phyloP scores from a whole-genome alignment of 2,113 vertebrate genomes.

The Labeo rohita region DNA sequence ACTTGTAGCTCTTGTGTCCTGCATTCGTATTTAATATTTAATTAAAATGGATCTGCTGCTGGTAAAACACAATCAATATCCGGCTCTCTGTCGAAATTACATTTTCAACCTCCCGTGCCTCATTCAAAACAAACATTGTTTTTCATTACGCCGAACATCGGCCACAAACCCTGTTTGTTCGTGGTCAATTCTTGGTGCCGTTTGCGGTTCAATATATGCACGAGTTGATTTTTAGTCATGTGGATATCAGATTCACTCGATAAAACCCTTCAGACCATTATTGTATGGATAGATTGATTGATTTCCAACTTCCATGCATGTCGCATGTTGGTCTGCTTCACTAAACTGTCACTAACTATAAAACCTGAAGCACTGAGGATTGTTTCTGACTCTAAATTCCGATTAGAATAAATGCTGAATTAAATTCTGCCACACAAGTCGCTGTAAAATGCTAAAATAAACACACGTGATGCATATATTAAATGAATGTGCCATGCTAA shows the following conservation, averaged over 20 bases:
- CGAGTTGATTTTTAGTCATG: background rate
- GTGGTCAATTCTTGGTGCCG: slow-evolving; percentile 49
- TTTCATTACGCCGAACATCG: slow-evolving; percentile 63
- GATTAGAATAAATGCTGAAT: background rate
- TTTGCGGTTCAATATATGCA: slow-evolving; percentile 43
- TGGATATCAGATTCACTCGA: background rate
- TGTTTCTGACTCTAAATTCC: background rate
- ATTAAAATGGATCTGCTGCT: slow-evolving; percentile 80
- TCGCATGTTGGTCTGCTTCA: background rate
- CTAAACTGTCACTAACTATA: background rate
- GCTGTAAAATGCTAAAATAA: background rate
- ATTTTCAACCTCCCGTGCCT: slow-evolving; percentile 77
- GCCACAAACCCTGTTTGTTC: slow-evolving; percentile 49
- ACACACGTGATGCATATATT: no score
- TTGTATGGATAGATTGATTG: background rate
- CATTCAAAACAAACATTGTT: slow-evolving; percentile 74
- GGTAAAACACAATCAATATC: slow-evolving; percentile 80
- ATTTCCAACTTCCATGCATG: background rate
- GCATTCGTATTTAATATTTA: slow-evolving; percentile 79
- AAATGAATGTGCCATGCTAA: no score
- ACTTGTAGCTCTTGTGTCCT: slow-evolving; percentile 68
- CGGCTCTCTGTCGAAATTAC: slow-evolving; percentile 74
- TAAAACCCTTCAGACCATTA: background rate
- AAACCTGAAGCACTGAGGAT: background rate
- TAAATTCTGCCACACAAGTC: background rate